Percentiles rank a stretch among this genome's conserved stretches.
Evolutionary conservation across 1,140 invertebrate species (phyloP).

Genomic region (Plectrocnemia conspersa): DNA sequence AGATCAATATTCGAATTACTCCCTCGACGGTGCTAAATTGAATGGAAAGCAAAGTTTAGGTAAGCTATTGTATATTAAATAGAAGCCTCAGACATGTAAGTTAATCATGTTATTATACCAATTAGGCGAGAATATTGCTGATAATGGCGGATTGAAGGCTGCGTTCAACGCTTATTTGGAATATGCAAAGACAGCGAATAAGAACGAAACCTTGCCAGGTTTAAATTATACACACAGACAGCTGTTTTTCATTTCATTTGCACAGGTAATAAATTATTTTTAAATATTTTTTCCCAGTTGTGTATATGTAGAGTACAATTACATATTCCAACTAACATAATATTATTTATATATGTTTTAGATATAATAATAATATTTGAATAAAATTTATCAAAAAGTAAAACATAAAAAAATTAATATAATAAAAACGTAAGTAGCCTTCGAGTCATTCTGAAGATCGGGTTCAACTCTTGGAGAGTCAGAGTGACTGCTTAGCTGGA

Average conservation of each 20-base stretch:
- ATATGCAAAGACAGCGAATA: constrained; percentile 47
- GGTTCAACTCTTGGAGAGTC: too few relatives aligned
- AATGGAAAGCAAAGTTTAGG: constrained; percentile 75
- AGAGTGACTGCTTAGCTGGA: too few relatives aligned
- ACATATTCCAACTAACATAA: too few relatives aligned
- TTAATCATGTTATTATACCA: constrained; percentile 26
- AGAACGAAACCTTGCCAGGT: constrained; percentile 65
- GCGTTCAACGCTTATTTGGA: constrained; percentile 83
- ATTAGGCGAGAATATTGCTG: constrained; percentile 86
- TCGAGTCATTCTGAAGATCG: too few relatives aligned
- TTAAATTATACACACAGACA: constrained; percentile 80
- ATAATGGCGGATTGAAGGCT: constrained; percentile 89
- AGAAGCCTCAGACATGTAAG: not conserved
- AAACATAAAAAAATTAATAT: too few relatives aligned
- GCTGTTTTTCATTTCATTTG: constrained; percentile 88
- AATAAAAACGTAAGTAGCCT: too few relatives aligned
- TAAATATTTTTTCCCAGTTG: too few relatives aligned
- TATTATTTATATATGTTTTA: too few relatives aligned
- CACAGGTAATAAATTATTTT: constrained; percentile 60
- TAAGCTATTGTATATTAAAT: constrained; percentile 36
- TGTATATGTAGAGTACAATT: too few relatives aligned
- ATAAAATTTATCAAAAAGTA: too few relatives aligned
- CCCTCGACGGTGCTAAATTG: constrained; percentile 60
- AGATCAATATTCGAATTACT: constrained; percentile 80
- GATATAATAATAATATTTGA: too few relatives aligned